phyloP scores from a whole-genome alignment of 1,140 invertebrate genomes.

The Trissolcus basalis region DNA sequence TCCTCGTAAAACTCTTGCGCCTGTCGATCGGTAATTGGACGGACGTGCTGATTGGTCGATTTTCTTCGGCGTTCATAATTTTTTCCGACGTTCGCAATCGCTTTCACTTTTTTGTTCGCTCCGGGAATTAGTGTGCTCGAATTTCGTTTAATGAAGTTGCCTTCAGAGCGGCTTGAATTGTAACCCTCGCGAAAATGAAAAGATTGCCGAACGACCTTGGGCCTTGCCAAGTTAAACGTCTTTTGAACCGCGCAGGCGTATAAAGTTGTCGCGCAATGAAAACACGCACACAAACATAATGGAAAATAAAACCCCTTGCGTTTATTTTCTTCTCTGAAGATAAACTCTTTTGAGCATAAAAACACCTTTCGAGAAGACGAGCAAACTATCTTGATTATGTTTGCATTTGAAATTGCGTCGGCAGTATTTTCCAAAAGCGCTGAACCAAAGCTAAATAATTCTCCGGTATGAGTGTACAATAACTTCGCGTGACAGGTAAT shows the following conservation, averaged over 20 bases:
- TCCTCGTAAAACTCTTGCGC: slow-evolving; percentile 1
- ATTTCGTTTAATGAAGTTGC: slow-evolving; percentile 2
- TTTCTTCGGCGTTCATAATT: background rate
- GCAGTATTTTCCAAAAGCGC: too few species aligned
- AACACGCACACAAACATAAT: too few species aligned
- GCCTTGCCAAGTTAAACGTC: too few species aligned
- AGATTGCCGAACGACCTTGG: too few species aligned
- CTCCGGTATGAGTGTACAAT: background rate
- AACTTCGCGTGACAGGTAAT: slow-evolving; percentile 6
- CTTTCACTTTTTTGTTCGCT: slow-evolving; percentile 1
- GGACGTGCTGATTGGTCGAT: slow-evolving; percentile 4
- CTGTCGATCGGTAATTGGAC: slow-evolving; percentile 11
- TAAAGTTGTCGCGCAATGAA: too few species aligned
- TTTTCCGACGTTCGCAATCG: background rate
- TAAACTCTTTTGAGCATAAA: too few species aligned
- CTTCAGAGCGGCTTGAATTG: background rate
- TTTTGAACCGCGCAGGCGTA: too few species aligned
- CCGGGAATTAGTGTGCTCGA: background rate
- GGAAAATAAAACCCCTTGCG: background rate
- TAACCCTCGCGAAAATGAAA: too few species aligned
- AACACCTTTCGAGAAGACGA: too few species aligned
- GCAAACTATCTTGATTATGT: too few species aligned
- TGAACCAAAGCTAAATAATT: too few species aligned
- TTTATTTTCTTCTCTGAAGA: background rate
- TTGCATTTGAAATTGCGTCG: too few species aligned